A percentile compares a stretch with the other conserved stretches of the same genome.
Conservation (phyloP, 2,888 invertebrate genomes). For the Saturnia pavonia region DNA sequence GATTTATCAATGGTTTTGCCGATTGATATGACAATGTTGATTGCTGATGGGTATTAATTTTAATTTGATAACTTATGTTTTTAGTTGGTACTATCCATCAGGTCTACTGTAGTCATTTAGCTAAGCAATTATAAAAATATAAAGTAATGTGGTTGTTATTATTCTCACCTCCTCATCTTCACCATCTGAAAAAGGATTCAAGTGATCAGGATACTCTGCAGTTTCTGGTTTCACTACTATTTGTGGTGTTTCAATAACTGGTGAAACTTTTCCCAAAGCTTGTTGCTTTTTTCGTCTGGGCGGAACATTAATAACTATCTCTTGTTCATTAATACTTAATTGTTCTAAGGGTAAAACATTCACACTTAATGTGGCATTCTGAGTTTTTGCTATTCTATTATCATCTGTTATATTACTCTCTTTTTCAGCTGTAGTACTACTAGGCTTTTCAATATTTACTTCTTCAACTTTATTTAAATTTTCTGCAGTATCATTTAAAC, state of each 20-base stretch:
- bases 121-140: neutral
- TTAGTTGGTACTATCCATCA: neutral
- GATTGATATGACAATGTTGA: neutral
- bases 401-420: constrained; percentile 70
- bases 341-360: constrained; percentile 35
- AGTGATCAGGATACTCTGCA: constrained; percentile 86
- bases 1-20: neutral
- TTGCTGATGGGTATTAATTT: neutral
- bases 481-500: constrained; percentile 31
- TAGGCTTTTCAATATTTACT: constrained; percentile 28
- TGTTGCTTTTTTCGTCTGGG: constrained; percentile 69
- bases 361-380: constrained; percentile 33
- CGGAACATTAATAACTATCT: constrained; percentile 66
- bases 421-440: constrained; percentile 39
- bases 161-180: constrained; percentile 67
- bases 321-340: constrained; percentile 44
- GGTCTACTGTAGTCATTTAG: neutral
- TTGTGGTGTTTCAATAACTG: constrained; percentile 34
- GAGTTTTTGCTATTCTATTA: constrained; percentile 61
- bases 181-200: constrained; percentile 92
- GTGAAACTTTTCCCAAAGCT: constrained; percentile 43
- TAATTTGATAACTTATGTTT: neutral
- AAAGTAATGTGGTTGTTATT: neutral
- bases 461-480: constrained; percentile 31
- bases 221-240: constrained; percentile 30